phyloP scores from a whole-genome alignment of 2,888 invertebrate species.

The Perizoma flavofasciatum region DNA sequence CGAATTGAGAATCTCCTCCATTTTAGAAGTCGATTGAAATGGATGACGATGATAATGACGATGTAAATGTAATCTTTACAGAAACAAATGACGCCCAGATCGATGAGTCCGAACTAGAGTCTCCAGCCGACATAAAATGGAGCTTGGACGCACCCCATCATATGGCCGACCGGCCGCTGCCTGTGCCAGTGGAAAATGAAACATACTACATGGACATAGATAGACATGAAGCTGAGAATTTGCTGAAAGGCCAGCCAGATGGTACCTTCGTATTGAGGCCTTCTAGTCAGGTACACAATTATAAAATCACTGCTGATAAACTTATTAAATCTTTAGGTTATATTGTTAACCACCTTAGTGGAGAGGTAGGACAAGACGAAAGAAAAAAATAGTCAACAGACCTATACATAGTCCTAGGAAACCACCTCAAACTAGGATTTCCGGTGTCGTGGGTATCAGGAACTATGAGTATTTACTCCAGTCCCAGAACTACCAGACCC shows the following conservation, averaged over 20 bases:
- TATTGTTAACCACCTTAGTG: too few relatives aligned
- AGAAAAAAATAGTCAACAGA: too few relatives aligned
- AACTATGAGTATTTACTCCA: too few relatives aligned
- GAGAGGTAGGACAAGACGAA: too few relatives aligned
- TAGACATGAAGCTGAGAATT: constrained; percentile 76
- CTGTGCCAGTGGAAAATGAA: constrained; percentile 80
- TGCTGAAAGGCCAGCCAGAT: constrained; percentile 82
- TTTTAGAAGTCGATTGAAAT: too few relatives aligned
- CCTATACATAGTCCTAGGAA: too few relatives aligned
- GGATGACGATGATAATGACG: too few relatives aligned
- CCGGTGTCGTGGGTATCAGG: too few relatives aligned
- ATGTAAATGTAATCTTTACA: constrained; percentile 35
- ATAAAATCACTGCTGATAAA: not conserved
- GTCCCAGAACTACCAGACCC: too few relatives aligned
- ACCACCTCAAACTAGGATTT: too few relatives aligned
- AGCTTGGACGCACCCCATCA: constrained; percentile 52
- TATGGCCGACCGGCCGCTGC: constrained; percentile 78
- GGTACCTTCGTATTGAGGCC: constrained; percentile 85
- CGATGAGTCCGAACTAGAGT: constrained; percentile 59
- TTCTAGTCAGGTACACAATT: constrained; percentile 69
- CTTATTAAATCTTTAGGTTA: not conserved
- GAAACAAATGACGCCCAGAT: constrained; percentile 67
- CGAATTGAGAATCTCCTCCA: too few relatives aligned
- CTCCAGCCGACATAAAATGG: constrained; percentile 40
- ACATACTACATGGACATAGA: constrained; percentile 83